These are phyloP conservation scores for Cylloceria caligata DNA, from an alignment of 2,888 invertebrate genomes.

Conservation along the genomic window DNA sequence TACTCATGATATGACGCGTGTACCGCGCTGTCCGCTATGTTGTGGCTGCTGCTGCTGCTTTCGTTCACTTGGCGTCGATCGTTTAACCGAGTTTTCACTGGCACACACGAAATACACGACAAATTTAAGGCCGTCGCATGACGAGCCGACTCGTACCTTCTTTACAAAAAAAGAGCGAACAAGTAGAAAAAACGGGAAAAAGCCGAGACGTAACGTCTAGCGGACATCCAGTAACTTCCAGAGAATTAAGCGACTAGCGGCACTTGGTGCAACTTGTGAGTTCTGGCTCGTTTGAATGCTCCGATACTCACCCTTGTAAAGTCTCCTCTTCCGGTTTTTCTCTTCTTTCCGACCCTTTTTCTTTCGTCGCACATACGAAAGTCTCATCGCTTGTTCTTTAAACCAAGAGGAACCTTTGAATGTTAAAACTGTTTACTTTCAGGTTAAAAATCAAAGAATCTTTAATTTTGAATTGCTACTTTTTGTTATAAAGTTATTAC, in stretches of 20 bases:
- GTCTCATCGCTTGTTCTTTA: not conserved
- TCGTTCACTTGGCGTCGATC: not conserved
- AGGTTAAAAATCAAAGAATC: no score
- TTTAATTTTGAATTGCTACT: no score
- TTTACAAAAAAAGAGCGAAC: not conserved
- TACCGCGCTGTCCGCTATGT: not conserved
- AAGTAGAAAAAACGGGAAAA: not conserved
- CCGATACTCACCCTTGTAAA: constrained; percentile 33
- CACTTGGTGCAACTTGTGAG: constrained; percentile 31
- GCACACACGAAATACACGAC: constrained; percentile 10
- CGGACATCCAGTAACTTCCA: constrained; percentile 39
- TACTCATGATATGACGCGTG: constrained; percentile 6
- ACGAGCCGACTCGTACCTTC: not conserved
- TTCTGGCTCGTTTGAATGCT: constrained; percentile 41
- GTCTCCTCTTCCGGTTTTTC: constrained; percentile 18
- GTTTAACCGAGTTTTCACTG: constrained; percentile 11
- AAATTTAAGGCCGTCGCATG: constrained; percentile 18
- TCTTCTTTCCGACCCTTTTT: constrained; percentile 1
- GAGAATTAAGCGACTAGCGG: constrained; percentile 11
- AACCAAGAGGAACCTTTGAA: not conserved
- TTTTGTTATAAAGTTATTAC: no score
- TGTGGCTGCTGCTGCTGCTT: not conserved
- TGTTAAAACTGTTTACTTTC: not conserved
- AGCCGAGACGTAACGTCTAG: constrained; percentile 25
- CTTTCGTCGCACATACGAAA: not conserved